A percentile compares a stretch with the other conserved stretches of the same genome.
Evolutionary conservation across 1,140 invertebrate species (phyloP).

Genomic region (Tigriopus japonicus): DNA sequence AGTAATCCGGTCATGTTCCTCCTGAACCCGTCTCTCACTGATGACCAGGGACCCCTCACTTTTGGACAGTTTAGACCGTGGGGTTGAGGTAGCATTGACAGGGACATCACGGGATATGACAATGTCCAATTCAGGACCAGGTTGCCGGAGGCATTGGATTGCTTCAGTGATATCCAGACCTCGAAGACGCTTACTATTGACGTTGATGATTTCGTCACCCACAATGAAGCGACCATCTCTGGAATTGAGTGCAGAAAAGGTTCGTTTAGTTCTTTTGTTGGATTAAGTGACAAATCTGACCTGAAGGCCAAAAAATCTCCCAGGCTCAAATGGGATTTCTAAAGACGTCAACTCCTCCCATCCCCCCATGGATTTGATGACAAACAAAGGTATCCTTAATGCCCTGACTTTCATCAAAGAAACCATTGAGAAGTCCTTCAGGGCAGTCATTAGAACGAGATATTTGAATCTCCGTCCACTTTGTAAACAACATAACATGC

Average conservation of each 20-base stretch:
- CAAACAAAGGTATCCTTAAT: no score
- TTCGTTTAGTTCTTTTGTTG: no score
- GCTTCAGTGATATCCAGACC: conserved; percentile 54
- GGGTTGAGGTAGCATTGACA: not conserved
- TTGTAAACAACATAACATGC: no score
- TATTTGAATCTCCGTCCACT: no score
- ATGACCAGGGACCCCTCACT: not conserved
- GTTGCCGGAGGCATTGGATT: not conserved
- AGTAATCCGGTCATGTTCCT: not conserved
- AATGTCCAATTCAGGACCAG: conserved; percentile 3
- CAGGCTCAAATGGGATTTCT: no score
- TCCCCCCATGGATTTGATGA: no score
- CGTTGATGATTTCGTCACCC: conserved; percentile 66
- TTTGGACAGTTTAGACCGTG: not conserved
- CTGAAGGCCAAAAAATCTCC: no score
- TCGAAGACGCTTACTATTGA: conserved; percentile 55
- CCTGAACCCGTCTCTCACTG: not conserved
- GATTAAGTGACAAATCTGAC: no score
- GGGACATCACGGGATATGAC: conserved; percentile 1
- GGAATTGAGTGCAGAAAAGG: conserved; percentile 15
- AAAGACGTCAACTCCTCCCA: no score
- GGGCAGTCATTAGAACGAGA: no score
- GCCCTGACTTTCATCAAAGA: no score
- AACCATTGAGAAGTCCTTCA: no score
- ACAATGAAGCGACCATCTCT: conserved; percentile 57